These are phyloP conservation scores for Patella pellucida DNA, from an alignment of 2,888 invertebrate species.

Conservation along the genomic window DNA sequence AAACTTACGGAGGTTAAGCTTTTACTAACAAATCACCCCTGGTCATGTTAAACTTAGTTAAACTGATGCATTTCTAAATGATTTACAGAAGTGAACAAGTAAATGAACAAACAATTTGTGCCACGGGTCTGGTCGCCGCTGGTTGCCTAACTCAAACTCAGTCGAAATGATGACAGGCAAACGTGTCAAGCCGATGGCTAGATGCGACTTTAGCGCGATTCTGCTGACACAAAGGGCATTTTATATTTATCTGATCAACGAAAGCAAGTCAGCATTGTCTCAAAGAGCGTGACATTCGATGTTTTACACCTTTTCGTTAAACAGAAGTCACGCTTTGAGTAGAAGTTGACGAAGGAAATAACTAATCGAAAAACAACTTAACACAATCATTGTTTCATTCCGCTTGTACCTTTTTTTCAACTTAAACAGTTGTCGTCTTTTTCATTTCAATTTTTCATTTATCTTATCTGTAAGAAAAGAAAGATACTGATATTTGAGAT, in stretches of 20 bases:
- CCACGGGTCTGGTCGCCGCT: conserved; percentile 20
- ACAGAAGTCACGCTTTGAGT: conserved; percentile 23
- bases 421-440: background rate
- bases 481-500: too few species aligned
- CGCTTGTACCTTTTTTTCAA: background rate
- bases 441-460: background rate
- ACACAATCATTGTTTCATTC: conserved; percentile 13
- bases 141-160: conserved; percentile 19
- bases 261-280: conserved; percentile 20
- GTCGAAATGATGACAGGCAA: conserved; percentile 17
- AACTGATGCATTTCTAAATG: conserved; percentile 26
- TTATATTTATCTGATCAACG: conserved; percentile 25
- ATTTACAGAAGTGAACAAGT: conserved; percentile 22
- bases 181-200: conserved; percentile 19
- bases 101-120: conserved; percentile 20
- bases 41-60: conserved; percentile 25
- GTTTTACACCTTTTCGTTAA: conserved; percentile 25
- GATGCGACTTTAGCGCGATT: conserved; percentile 14
- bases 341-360: conserved; percentile 18
- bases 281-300: conserved; percentile 24
- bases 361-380: conserved; percentile 20
- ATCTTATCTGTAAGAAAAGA: too few species aligned
- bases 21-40: conserved; percentile 15
- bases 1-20: conserved; percentile 17
- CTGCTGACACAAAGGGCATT: conserved; percentile 26